These are phyloP conservation scores for Sterna hirundo DNA, from an alignment of 2,113 vertebrate species.

Conservation along the genomic window DNA sequence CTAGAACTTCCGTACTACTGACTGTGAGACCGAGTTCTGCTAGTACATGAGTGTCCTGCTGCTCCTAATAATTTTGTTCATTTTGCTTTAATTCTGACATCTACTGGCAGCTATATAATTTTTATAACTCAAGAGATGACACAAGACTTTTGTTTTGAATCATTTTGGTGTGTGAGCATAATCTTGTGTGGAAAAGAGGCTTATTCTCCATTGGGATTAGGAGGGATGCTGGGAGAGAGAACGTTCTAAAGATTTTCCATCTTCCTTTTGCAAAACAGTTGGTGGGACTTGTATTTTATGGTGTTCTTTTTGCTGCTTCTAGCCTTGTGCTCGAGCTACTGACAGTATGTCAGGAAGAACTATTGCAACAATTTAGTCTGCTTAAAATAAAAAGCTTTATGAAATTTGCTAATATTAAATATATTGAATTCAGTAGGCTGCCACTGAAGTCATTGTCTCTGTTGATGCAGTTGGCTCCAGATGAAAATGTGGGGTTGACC, in stretches of 20 bases:
- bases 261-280: not conserved
- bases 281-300: not conserved
- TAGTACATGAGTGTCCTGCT: not conserved
- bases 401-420: not conserved
- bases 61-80: not conserved
- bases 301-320: not conserved
- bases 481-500: not conserved
- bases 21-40: not conserved
- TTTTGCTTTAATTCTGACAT: not conserved
- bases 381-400: not conserved
- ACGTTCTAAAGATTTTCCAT: not conserved
- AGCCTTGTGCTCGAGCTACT: not conserved
- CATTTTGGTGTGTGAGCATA: not conserved
- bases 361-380: not conserved
- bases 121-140: not conserved
- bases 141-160: not conserved
- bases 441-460: not conserved
- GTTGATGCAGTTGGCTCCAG: not conserved
- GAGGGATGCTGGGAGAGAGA: not conserved
- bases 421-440: not conserved
- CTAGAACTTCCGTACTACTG: not conserved
- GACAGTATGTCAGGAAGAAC: not conserved
- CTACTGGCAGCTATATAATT: not conserved
- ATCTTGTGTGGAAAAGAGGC: not conserved
- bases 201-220: not conserved